Evolutionary conservation across 2,888 invertebrate genomes (phyloP).

Genomic region (Tenthredo amoena): DNA sequence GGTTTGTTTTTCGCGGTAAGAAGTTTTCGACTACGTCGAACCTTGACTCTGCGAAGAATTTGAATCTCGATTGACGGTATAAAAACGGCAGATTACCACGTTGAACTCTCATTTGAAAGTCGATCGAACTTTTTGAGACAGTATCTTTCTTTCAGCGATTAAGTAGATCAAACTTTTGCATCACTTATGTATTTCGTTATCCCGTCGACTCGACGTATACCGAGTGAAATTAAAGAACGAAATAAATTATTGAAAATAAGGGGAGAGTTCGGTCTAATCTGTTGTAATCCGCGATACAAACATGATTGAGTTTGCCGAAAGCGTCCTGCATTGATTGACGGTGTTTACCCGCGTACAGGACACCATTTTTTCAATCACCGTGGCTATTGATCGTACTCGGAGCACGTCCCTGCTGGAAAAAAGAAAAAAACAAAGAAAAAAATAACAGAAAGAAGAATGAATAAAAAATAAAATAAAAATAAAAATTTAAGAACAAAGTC

Average conservation of each 20-base stretch:
- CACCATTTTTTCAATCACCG: slow-evolving; percentile 31
- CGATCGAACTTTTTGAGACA: slow-evolving; percentile 11
- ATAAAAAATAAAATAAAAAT: neutral
- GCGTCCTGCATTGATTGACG: too few relatives aligned
- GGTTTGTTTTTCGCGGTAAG: neutral
- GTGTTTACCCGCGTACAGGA: neutral
- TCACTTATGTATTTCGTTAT: neutral
- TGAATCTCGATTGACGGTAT: neutral
- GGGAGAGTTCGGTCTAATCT: neutral
- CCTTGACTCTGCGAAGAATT: neutral
- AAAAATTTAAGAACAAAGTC: neutral
- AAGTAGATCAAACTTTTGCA: neutral
- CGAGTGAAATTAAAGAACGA: neutral
- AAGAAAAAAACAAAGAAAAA: neutral
- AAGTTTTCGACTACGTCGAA: neutral
- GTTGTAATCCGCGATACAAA: slow-evolving; percentile 10
- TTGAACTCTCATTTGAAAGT: neutral
- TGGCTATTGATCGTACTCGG: neutral
- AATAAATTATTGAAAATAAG: neutral
- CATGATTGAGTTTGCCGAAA: neutral
- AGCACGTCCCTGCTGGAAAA: neutral
- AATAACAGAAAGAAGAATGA: too few relatives aligned
- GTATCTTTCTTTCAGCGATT: neutral
- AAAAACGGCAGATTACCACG: neutral
- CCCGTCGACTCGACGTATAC: neutral